Percentiles rank a stretch among this genome's conserved stretches.
Evolutionary conservation across 2,888 invertebrate species (phyloP).

Genomic region (Kryphioiulus occultus): DNA sequence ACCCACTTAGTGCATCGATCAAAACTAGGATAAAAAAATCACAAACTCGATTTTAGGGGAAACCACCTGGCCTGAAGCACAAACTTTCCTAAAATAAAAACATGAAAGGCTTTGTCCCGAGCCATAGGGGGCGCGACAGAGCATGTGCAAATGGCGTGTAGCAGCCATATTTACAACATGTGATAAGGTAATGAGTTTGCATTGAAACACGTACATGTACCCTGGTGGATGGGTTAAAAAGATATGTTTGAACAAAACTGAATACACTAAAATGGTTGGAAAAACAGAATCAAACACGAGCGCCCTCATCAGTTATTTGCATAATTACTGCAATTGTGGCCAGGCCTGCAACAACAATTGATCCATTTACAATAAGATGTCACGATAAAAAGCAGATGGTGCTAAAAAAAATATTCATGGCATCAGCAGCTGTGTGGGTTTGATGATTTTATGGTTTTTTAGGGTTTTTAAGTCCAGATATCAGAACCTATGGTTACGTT

Average conservation of each 20-base stretch:
- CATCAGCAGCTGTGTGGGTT: background rate
- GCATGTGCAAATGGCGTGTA: background rate
- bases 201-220: background rate
- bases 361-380: constrained; percentile 1
- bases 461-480: background rate
- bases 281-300: background rate
- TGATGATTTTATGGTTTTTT: background rate
- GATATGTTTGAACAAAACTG: background rate
- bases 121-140: background rate
- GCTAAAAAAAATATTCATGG: background rate
- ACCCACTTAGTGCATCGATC: background rate
- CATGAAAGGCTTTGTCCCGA: background rate
- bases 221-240: background rate
- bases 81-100: background rate
- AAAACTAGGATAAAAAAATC: background rate
- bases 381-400: background rate
- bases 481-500: background rate
- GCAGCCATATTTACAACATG: background rate
- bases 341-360: background rate
- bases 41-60: background rate
- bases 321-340: background rate
- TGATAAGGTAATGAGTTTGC: background rate
- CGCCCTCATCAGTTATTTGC: constrained; percentile 9
- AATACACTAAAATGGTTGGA: background rate
- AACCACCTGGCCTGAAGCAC: background rate